Percentiles rank a stretch among this genome's conserved stretches.
These are phyloP conservation scores for Okapia johnstoni DNA, from an alignment of 2,113 vertebrate genomes.

Conservation along the genomic window DNA sequence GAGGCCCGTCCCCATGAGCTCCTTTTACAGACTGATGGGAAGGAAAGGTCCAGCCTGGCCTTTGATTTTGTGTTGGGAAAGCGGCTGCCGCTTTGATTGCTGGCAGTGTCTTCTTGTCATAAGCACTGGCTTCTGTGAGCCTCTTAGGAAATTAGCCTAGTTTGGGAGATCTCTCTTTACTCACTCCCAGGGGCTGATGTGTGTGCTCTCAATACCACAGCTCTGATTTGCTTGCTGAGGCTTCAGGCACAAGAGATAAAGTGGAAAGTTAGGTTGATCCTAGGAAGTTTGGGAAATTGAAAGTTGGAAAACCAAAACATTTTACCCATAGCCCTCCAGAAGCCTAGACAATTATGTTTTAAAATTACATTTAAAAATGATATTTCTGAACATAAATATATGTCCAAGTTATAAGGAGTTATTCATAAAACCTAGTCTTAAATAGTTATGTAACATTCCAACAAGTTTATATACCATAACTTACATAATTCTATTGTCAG, in stretches of 20 bases:
- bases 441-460: background rate
- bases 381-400: background rate
- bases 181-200: background rate
- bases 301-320: background rate
- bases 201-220: background rate
- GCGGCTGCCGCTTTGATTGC: background rate
- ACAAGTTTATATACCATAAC: background rate
- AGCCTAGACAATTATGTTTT: background rate
- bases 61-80: background rate
- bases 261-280: background rate
- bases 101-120: background rate
- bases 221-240: background rate
- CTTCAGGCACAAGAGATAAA: background rate
- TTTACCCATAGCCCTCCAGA: background rate
- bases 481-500: conserved; percentile 6
- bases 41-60: background rate
- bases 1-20: background rate
- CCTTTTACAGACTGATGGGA: background rate
- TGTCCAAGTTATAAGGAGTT: background rate
- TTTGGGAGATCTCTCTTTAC: background rate
- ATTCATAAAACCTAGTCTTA: background rate
- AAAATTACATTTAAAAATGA: background rate
- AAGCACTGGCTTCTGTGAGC: background rate
- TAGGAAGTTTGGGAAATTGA: background rate
- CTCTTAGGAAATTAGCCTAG: background rate